Evolutionary conservation across 2,797 vertebrate species (phyloP).

Genomic region (Hydrophis major): DNA sequence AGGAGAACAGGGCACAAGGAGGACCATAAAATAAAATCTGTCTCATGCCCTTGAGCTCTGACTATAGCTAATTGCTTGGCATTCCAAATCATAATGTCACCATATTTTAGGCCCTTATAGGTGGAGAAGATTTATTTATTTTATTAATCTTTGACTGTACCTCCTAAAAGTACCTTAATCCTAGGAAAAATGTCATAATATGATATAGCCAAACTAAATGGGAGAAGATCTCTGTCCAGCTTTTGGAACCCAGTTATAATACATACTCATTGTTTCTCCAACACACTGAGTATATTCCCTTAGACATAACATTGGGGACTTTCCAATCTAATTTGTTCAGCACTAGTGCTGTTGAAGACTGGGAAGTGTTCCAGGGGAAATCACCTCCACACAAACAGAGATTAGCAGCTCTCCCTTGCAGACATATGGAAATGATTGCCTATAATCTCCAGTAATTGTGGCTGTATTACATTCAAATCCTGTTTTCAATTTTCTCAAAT

Average conservation of each 20-base stretch:
- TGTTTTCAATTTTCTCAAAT: constrained; percentile 97
- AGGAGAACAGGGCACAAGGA: constrained; percentile 60
- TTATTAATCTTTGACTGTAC: constrained; percentile 53
- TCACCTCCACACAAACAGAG: constrained; percentile 92
- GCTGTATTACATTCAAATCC: constrained; percentile 91
- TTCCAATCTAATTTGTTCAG: constrained; percentile 84
- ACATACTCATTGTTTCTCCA: constrained; percentile 77
- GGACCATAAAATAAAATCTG: constrained; percentile 58
- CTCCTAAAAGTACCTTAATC: constrained; percentile 63
- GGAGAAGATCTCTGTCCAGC: constrained; percentile 74
- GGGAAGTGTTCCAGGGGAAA: constrained; percentile 88
- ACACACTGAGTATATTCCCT: constrained; percentile 80
- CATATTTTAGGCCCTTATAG: constrained; percentile 51
- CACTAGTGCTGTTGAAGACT: constrained; percentile 76
- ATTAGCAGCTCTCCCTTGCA: constrained; percentile 94
- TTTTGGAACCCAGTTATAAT: constrained; percentile 76
- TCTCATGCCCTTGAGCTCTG: constrained; percentile 55
- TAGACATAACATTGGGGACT: constrained; percentile 81
- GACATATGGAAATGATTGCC: constrained; percentile 97
- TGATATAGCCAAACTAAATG: constrained; percentile 73
- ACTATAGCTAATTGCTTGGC: constrained; percentile 70
- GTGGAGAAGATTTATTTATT: constrained; percentile 43
- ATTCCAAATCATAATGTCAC: constrained; percentile 70
- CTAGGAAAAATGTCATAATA: constrained; percentile 57
- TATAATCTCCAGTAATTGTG: constrained; percentile 96